These are phyloP conservation scores for Acanthiza pusilla DNA, from an alignment of 2,797 vertebrate species.

Conservation along the genomic window DNA sequence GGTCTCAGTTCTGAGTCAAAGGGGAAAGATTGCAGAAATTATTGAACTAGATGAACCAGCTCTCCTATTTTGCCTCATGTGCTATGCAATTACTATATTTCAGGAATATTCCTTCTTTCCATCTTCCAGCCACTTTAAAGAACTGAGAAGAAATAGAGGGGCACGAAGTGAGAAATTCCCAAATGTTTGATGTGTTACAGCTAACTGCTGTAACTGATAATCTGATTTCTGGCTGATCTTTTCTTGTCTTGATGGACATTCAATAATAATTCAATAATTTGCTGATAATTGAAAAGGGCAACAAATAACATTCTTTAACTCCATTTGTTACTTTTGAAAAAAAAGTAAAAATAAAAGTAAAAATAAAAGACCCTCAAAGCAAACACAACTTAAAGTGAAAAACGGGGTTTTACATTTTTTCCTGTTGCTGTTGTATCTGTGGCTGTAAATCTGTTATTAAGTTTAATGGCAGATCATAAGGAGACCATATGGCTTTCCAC, in stretches of 20 bases:
- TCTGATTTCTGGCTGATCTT: not conserved
- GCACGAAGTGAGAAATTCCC: not conserved
- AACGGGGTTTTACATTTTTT: not conserved
- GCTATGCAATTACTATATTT: not conserved
- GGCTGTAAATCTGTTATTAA: slow-evolving; percentile 30
- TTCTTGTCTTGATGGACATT: not conserved
- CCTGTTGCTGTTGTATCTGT: not conserved
- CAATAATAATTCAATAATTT: not conserved
- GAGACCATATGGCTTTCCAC: slow-evolving; percentile 24
- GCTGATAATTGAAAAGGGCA: not conserved
- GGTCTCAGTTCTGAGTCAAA: not conserved
- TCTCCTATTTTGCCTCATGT: not conserved
- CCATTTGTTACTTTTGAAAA: not conserved
- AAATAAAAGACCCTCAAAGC: not conserved
- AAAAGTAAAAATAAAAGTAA: not conserved
- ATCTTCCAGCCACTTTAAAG: not conserved
- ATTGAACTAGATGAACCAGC: not conserved
- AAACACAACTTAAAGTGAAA: not conserved
- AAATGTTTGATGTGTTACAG: not conserved
- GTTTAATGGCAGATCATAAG: slow-evolving; percentile 43
- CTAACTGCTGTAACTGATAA: not conserved
- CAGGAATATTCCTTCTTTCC: not conserved
- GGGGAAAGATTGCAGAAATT: not conserved
- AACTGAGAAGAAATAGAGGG: not conserved
- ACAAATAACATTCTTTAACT: not conserved